phyloP scores from a whole-genome alignment of 2,797 vertebrate species.

The Limosa lapponica region DNA sequence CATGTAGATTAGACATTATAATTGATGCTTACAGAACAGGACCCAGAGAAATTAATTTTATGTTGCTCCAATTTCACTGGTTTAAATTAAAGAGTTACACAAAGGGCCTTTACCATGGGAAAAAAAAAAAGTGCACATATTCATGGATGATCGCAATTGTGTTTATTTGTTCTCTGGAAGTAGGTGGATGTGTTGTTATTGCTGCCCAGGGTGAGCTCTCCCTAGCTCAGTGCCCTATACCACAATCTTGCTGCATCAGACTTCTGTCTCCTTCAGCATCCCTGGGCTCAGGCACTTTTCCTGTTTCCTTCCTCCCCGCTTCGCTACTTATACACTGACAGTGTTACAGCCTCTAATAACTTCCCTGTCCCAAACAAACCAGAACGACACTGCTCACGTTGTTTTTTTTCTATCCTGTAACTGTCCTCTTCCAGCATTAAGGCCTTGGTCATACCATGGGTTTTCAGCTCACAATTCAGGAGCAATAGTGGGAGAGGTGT shows the following conservation, averaged over 20 bases:
- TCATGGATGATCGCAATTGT: neutral
- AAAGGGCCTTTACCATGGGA: neutral
- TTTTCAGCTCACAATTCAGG: too few species aligned
- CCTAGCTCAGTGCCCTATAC: neutral
- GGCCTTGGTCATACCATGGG: neutral
- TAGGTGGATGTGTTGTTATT: neutral
- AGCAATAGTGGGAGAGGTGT: neutral
- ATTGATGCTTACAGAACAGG: conserved; percentile 53
- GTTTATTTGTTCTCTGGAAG: neutral
- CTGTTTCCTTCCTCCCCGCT: neutral
- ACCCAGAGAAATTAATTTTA: conserved; percentile 59
- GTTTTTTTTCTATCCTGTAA: neutral
- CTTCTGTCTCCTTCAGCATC: neutral
- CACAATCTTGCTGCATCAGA: neutral
- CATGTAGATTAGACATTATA: conserved; percentile 42
- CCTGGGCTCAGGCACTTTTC: neutral
- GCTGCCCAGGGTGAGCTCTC: neutral
- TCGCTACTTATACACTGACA: neutral
- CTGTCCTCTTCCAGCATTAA: neutral
- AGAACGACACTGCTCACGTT: neutral
- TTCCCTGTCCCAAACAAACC: neutral
- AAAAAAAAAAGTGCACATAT: neutral
- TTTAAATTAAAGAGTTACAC: conserved; percentile 53
- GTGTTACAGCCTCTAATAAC: fast-evolving
- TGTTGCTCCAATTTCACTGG: conserved; percentile 50